A percentile compares a stretch with the other conserved stretches of the same genome.
phyloP scores from a whole-genome alignment of 1,140 invertebrate species.

The Drosophila guanche region DNA sequence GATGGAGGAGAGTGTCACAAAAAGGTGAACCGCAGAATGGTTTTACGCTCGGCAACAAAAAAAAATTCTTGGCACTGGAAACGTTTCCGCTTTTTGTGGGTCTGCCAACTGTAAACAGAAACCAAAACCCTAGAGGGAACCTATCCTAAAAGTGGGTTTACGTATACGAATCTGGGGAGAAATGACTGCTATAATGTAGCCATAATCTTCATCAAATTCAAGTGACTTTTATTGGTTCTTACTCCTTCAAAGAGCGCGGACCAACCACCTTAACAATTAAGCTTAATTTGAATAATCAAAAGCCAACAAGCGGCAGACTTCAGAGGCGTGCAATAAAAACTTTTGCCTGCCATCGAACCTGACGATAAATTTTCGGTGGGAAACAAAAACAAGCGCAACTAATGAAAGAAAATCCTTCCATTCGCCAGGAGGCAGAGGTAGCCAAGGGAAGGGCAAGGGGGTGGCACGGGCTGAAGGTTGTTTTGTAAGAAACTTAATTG shows the following conservation, averaged over 20 bases:
- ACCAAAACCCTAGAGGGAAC: constrained; percentile 6
- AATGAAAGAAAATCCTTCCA: constrained; percentile 62
- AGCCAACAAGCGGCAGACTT: constrained; percentile 68
- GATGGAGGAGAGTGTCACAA: constrained; percentile 39
- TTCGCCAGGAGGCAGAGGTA: neutral
- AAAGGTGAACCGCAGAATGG: constrained; percentile 65
- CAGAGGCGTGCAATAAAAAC: constrained; percentile 70
- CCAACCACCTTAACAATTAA: constrained; percentile 74
- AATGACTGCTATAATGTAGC: constrained; percentile 14
- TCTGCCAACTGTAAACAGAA: constrained; percentile 49
- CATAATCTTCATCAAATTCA: neutral
- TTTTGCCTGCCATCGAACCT: constrained; percentile 72
- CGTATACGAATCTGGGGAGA: neutral
- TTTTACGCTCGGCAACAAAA: constrained; percentile 23
- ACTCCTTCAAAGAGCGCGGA: neutral
- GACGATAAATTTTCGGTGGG: constrained; percentile 65
- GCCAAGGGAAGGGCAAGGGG: neutral
- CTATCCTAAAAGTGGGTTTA: neutral
- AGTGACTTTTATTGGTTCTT: constrained; percentile 18
- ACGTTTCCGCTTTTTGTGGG: constrained; percentile 57
- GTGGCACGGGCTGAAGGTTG: neutral
- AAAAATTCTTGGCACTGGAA: constrained; percentile 57
- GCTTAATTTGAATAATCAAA: constrained; percentile 80
- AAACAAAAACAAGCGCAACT: constrained; percentile 69
- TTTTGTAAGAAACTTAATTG: constrained; percentile 77